A percentile compares a stretch with the other conserved stretches of the same genome.
These are phyloP conservation scores for Musca domestica DNA, from an alignment of 1,140 invertebrate species.

Conservation along the genomic window DNA sequence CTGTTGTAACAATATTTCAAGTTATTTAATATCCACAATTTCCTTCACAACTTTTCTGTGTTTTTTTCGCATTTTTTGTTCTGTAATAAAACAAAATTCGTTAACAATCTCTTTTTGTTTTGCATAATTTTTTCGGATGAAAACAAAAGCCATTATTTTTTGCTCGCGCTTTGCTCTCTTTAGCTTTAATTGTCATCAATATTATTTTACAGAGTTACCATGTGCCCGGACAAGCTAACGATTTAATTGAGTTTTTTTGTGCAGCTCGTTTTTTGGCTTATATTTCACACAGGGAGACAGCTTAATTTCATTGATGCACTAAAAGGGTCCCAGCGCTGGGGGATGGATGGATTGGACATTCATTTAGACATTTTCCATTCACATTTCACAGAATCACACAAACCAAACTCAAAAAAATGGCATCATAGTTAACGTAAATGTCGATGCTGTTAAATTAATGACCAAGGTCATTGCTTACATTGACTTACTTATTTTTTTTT, in stretches of 20 bases:
- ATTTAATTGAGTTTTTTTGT: background rate
- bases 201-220: constrained; percentile 2
- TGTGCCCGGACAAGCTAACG: background rate
- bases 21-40: background rate
- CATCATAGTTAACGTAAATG: too few species aligned
- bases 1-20: background rate
- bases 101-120: too few species aligned
- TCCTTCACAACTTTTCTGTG: background rate
- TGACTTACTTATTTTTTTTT: too few species aligned
- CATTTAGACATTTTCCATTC: too few species aligned
- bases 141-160: background rate
- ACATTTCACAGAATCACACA: too few species aligned
- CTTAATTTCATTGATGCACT: background rate
- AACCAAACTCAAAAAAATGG: too few species aligned
- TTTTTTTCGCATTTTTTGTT: background rate
- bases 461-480: too few species aligned
- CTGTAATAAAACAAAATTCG: background rate
- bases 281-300: background rate
- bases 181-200: constrained; percentile 11
- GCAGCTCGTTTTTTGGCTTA: background rate
- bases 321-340: too few species aligned
- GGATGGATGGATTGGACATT: too few species aligned
- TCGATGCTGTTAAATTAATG: too few species aligned
- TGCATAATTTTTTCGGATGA: background rate
- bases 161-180: too few species aligned